Conservation (phyloP, 1,140 invertebrate species). For the Bombus waltoni region DNA sequence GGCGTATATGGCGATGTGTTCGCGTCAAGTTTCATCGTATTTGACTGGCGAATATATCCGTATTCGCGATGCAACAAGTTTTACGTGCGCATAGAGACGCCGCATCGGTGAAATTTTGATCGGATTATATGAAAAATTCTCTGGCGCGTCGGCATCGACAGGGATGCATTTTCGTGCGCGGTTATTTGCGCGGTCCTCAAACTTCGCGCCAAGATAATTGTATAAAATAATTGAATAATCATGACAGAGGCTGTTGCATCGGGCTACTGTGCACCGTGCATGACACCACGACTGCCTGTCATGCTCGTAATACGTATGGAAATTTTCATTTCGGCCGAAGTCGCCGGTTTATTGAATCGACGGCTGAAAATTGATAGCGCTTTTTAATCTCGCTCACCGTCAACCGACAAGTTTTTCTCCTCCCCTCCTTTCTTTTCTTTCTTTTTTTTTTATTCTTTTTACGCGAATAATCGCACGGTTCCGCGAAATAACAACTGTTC, state of each 20-base stretch:
- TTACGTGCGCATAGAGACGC: conserved; percentile 25
- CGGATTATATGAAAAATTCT: conserved; percentile 37
- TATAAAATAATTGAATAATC: conserved; percentile 44
- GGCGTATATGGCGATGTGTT: neutral
- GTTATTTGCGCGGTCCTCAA: conserved; percentile 30
- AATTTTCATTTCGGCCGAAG: conserved; percentile 34
- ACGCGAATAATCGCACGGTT: neutral
- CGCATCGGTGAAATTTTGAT: conserved; percentile 42
- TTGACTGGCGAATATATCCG: neutral
- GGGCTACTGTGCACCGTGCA: neutral
- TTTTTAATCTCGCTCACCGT: conserved; percentile 22
- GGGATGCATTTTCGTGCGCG: conserved; percentile 11
- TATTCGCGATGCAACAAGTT: conserved; percentile 39
- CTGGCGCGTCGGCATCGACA: neutral
- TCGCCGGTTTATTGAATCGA: conserved; percentile 30
- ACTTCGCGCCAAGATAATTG: conserved; percentile 35
- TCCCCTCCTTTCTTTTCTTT: neutral
- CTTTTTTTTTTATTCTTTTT: neutral
- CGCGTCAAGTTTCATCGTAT: conserved; percentile 3
- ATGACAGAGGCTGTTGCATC: neutral
- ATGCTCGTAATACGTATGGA: conserved; percentile 28
- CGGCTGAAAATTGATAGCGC: conserved; percentile 24
- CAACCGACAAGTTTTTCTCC: neutral
- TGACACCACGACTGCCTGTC: neutral
- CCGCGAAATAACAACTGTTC: neutral